Evolutionary conservation across 2,888 invertebrate species (phyloP), one percentile per base, ranked within the genome.

Genomic region (Platerodrilus igneus): DNA sequence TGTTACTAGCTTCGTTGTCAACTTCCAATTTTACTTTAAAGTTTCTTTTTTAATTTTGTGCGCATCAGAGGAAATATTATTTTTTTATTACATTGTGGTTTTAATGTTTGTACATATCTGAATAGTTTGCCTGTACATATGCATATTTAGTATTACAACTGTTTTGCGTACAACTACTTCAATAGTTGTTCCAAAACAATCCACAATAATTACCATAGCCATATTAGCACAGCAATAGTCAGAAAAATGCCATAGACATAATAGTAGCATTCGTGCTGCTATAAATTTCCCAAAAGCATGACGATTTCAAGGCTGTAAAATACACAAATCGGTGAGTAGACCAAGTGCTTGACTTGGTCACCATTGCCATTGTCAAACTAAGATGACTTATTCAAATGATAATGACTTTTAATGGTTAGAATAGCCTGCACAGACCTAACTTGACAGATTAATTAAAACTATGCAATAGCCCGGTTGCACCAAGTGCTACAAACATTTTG

Each of bases 401-500:
- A 43, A 25, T 46, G 60, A 57, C 57, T 41, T n/a, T n/a, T 29
- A 9, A 17, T 25, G 26, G 34, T 23, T 22, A n/a, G 3, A 14
- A 15, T 14, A 18, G 26, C 34, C 8, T 19, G 9, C 17, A 20
- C 27, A 34, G n/a, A 18, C 23, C 33, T 11, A 34, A 34, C 23
- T 40, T 63, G 59, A 58, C 51, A 53, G 52, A 48, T 48, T 52
- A 59, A 29, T 21, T 45, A 60, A 58, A 58, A 52, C 50, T 51
- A 53, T 58, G 55, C 65, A 65, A 69, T 69, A 69, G 69, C 69
- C 69, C 69, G 68, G 69, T 68, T 68, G 69, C 69, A 68, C 67
- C 35, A 53, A 67, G 67, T 68, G 68, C 69, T 68, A 63, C 69
- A 69, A 51, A 59, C 50, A 55, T 66, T 65, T 68, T 63, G 66